Evolutionary conservation across 2,888 invertebrate genomes (phyloP).

Genomic region (Andrena bicolor): DNA sequence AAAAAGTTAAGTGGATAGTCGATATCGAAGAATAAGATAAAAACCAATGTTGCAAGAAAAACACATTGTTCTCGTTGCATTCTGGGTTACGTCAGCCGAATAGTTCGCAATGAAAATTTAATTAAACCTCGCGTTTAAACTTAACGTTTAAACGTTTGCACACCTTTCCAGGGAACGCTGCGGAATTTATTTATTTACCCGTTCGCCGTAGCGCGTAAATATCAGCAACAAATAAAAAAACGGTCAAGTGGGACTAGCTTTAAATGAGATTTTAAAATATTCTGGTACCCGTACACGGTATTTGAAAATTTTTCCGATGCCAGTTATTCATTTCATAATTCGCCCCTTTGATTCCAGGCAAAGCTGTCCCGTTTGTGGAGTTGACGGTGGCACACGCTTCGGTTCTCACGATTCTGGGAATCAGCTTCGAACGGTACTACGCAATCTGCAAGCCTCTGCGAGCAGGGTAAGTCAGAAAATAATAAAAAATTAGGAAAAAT

Average conservation of each 20-base stretch:
- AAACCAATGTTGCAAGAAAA: background rate
- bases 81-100: background rate
- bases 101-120: background rate
- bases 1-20: too few species aligned
- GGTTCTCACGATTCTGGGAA: conserved; percentile 96
- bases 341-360: conserved; percentile 88
- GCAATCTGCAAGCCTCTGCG: conserved; percentile 97
- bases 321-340: too few species aligned
- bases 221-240: background rate
- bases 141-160: background rate
- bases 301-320: background rate
- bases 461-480: conserved; percentile 87
- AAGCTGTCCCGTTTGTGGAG: conserved; percentile 96
- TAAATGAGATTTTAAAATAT: too few species aligned
- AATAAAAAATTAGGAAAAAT: background rate
- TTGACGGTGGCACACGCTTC: conserved; percentile 96
- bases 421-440: conserved; percentile 96
- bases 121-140: background rate
- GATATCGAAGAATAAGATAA: background rate
- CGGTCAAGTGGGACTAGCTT: background rate
- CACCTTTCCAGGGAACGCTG: background rate
- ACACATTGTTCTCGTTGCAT: background rate
- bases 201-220: conserved; percentile 4
- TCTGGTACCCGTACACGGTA: background rate
- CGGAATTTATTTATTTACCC: background rate